Evolutionary conservation across 2,797 vertebrate genomes (phyloP), one percentile per base, ranked within the genome.

Genomic region (Muscicapa striata): DNA sequence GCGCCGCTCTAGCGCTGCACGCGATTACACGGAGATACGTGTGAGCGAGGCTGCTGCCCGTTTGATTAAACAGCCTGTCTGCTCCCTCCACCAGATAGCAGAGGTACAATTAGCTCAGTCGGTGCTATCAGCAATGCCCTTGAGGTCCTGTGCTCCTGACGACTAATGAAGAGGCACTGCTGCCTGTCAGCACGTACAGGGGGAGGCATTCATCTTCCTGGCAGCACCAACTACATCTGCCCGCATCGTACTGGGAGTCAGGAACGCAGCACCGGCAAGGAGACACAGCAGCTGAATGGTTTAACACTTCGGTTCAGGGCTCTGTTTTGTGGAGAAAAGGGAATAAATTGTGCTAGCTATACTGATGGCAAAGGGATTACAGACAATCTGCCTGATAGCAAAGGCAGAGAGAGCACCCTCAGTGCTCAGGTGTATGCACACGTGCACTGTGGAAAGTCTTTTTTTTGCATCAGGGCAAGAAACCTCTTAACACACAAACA

Each of bases 121-220:
- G 5, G 92, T 48, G 36, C 55, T 88, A 93, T 90, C 89, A 90
- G 76, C 76, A 84, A 76, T 88, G 96, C 92, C 97, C 96, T 96
- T 96, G 94, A 97, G 94, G 89, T 82, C 49, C 91, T 63, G 66
- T 77, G 87, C 64, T 91, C 55, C 94, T 85, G 87, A 89, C 66
- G 61, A 16, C 93, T 96, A 96, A 97, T 96, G 95, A 97, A 96
- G 96, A 97, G 92, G 84, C 83, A 95, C 94, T 91, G 87, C 89
- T 89, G 94, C 86, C 92, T 97, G 96, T 97, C 96, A 95, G 68
- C 9, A 10, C 8, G 2, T 62, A 34, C 70, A 58, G 73, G 82
- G 41, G n/a, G 49, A 95, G 84, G 63, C 94, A 97, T 97, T 97
- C 76, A 88, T 96, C 97, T 97, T 96, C 22, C 30, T 87, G 93